A percentile compares a stretch with the other conserved stretches of the same genome.
Conservation (phyloP, 30 jellyfish, hydroid and myxozoan species). For the Catostylus mosaicus region DNA sequence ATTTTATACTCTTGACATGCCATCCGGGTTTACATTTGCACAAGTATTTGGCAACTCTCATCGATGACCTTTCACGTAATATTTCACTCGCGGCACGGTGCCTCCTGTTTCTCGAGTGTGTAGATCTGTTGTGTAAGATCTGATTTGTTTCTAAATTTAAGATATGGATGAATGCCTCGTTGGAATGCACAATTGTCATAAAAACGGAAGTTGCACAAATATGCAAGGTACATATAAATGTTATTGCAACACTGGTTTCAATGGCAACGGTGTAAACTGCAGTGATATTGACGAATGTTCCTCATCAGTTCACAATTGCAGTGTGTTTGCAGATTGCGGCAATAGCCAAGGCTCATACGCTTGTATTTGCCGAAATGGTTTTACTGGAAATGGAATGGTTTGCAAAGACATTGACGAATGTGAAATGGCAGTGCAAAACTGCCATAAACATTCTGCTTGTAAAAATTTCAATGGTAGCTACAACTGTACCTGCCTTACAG, state of each 20-base stretch:
- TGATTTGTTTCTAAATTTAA: slow-evolving; percentile 46
- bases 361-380: slow-evolving; percentile 48
- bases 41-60: not conserved
- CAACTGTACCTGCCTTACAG: slow-evolving; percentile 47
- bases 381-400: slow-evolving; percentile 26
- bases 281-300: slow-evolving; percentile 68
- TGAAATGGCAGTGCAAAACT: slow-evolving; percentile 7
- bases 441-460: slow-evolving; percentile 70
- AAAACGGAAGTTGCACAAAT: slow-evolving; percentile 51
- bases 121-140: slow-evolving; percentile 17
- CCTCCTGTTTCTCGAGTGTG: not conserved
- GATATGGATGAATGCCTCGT: slow-evolving; percentile 67
- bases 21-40: not conserved
- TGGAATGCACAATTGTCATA: slow-evolving; percentile 32
- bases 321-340: slow-evolving; percentile 18
- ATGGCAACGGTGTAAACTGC: slow-evolving; percentile 61
- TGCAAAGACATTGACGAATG: slow-evolving; percentile 71
- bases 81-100: not conserved
- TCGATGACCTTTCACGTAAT: not conserved
- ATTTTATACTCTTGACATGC: no score
- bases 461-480: slow-evolving; percentile 32
- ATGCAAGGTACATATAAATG: slow-evolving; percentile 50
- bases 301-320: slow-evolving; percentile 27
- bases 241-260: slow-evolving; percentile 57
- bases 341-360: slow-evolving; percentile 24